Base-by-base conservation (phyloP, 2,888 invertebrate genomes). In the Geophilus truncorum region DNA sequence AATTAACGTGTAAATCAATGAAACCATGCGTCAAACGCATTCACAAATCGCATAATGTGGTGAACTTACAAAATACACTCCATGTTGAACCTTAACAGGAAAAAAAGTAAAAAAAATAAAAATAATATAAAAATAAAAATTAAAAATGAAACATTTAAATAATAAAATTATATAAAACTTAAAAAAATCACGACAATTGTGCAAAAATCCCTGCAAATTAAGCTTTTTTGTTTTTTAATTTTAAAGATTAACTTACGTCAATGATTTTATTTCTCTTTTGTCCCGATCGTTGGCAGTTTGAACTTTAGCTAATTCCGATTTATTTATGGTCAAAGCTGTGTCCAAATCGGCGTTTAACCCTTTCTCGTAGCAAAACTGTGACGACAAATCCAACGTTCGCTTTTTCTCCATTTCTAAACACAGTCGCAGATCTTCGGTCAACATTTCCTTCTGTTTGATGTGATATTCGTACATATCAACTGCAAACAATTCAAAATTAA, bases 381-480 rank as follows among this genome's bases (percentile, higher is more conserved):
- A 81, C 10, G 86, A 84, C 70, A 86, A 82, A 76, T 87, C 86
- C 9, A 84, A 83, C 40, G 83, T 84, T 1, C 85, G 84, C 23
- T 84, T 82, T 10, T 85, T 84, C 83, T 86, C 87, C 15, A 83
- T 78, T 21, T 86, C 86, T 15, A 87, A 84, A 79, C 85, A 85
- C 6, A 84, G 83, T 15, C 84, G 82, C 25, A 87, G 82, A 82
- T 87, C 87, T 34, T 86, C 86, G 70, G 84, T 84, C 4, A 86
- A 82, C 9, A 86, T 84, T 81, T 84, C 84, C 83, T 87, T 86
- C 81, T 87, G 86, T 82, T 86, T 85, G 12, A 86, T 82, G 78
- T 85, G 86, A 82, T 85, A 86, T 83, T 87, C 86, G 80, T 85
- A 82, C 28, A 86, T 82, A 83, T 86, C 85, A 32, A 86, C 87